Percentiles rank a stretch among this genome's conserved stretches.
These are phyloP conservation scores for Crocodylus rhombifer DNA, from an alignment of 2,797 vertebrate genomes.

Conservation along the genomic window DNA sequence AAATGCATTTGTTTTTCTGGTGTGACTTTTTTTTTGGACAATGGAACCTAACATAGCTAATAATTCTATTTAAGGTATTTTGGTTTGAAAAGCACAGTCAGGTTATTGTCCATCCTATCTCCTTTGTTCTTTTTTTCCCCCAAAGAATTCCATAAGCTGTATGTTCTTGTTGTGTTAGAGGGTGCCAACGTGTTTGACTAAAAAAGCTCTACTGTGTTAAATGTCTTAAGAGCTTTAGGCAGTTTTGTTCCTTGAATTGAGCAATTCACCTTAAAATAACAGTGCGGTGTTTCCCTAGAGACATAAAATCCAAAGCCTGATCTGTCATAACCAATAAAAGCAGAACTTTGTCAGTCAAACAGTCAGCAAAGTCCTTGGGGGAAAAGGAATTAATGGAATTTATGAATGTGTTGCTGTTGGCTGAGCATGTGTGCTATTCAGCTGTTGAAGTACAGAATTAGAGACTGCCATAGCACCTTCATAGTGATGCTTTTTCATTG, in stretches of 20 bases:
- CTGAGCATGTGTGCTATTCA: slow-evolving; percentile 42
- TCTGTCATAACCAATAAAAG: slow-evolving; percentile 74
- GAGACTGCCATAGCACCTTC: not conserved
- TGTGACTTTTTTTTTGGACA: not conserved
- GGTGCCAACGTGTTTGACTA: not conserved
- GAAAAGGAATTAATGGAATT: slow-evolving; percentile 61
- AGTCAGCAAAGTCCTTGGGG: slow-evolving; percentile 58
- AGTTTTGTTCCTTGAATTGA: slow-evolving; percentile 49
- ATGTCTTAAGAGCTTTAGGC: not conserved
- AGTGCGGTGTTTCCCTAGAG: slow-evolving; percentile 41
- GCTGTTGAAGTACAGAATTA: slow-evolving; percentile 40
- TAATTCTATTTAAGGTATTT: accelerated
- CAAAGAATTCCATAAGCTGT: not conserved
- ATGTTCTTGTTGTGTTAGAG: not conserved
- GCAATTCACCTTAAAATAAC: slow-evolving; percentile 65
- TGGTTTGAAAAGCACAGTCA: not conserved
- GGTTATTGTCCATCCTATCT: not conserved
- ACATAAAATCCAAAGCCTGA: slow-evolving; percentile 57
- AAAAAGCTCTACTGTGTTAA: not conserved
- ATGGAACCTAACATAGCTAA: not conserved
- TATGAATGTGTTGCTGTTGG: slow-evolving; percentile 57
- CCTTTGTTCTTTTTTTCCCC: not conserved
- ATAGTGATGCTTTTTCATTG: slow-evolving; percentile 14
- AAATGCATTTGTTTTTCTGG: not conserved
- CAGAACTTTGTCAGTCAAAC: slow-evolving; percentile 64